These are phyloP conservation scores for Laticauda laticaudata DNA, from an alignment of 2,113 vertebrate species.

Conservation along the genomic window DNA sequence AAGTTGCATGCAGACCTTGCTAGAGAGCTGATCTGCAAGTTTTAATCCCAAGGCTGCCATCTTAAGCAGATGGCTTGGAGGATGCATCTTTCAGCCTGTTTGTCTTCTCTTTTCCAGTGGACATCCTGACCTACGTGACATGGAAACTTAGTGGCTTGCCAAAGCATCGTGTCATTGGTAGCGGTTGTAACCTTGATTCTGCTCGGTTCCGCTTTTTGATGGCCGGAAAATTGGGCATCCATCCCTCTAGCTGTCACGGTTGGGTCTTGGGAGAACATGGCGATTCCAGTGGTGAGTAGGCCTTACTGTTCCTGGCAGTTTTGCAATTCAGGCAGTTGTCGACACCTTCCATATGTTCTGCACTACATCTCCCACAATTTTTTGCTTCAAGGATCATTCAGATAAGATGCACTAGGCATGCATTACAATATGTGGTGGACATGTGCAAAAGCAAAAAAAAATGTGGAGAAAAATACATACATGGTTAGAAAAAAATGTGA, in stretches of 20 bases:
- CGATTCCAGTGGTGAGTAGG: slow-evolving; percentile 89
- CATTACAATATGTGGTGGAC: too few species aligned
- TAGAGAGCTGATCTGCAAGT: neutral
- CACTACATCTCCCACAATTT: neutral
- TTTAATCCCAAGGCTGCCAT: neutral
- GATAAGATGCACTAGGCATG: neutral
- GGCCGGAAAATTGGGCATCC: slow-evolving; percentile 87
- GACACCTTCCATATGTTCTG: neutral
- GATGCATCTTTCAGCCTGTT: neutral
- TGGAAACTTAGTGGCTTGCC: slow-evolving; percentile 98
- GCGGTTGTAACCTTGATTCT: slow-evolving; percentile 95
- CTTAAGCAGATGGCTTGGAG: neutral
- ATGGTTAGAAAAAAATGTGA: too few species aligned
- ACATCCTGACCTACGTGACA: slow-evolving; percentile 93
- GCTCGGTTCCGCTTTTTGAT: slow-evolving; percentile 94
- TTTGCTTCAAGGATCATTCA: neutral
- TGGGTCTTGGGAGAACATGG: slow-evolving; percentile 96
- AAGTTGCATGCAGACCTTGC: neutral
- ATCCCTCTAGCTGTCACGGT: slow-evolving; percentile 91
- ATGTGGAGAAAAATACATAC: too few species aligned
- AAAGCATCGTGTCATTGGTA: slow-evolving; percentile 92
- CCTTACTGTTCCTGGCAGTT: neutral
- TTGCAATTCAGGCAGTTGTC: too few species aligned
- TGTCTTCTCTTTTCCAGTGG: slow-evolving; percentile 73
- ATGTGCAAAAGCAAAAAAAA: too few species aligned